Conservation (phyloP, 2,113 vertebrate species). For the Progne subis region DNA sequence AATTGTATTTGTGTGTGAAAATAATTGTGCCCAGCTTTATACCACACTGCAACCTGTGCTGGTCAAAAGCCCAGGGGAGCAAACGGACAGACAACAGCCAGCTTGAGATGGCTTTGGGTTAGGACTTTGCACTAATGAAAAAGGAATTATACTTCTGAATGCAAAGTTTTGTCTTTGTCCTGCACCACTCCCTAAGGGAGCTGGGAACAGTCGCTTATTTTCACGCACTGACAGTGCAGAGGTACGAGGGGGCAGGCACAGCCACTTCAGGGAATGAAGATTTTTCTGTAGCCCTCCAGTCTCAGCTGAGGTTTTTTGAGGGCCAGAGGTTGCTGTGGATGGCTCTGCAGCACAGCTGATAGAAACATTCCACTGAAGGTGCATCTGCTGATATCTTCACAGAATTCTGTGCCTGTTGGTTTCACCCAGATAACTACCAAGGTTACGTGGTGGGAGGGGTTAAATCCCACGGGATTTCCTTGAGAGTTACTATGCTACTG, state of each 20-base stretch:
- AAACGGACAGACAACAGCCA: background rate
- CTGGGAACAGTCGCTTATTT: background rate
- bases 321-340: background rate
- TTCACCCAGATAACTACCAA: background rate
- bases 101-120: background rate
- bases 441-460: background rate
- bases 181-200: background rate
- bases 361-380: background rate
- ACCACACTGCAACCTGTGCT: background rate
- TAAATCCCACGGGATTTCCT: background rate
- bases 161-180: background rate
- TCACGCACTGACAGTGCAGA: background rate
- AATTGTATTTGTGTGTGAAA: background rate
- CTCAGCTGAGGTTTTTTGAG: background rate
- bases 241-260: background rate
- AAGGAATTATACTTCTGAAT: background rate
- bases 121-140: background rate
- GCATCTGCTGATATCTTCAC: background rate
- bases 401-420: background rate
- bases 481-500: background rate
- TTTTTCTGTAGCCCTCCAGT: background rate
- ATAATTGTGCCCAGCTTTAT: background rate
- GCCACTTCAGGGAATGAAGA: background rate
- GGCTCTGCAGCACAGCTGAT: accelerated
- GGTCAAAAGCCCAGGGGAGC: background rate